Evolutionary conservation across 2,797 vertebrate species (phyloP).

Genomic region (Semotilus atromaculatus): DNA sequence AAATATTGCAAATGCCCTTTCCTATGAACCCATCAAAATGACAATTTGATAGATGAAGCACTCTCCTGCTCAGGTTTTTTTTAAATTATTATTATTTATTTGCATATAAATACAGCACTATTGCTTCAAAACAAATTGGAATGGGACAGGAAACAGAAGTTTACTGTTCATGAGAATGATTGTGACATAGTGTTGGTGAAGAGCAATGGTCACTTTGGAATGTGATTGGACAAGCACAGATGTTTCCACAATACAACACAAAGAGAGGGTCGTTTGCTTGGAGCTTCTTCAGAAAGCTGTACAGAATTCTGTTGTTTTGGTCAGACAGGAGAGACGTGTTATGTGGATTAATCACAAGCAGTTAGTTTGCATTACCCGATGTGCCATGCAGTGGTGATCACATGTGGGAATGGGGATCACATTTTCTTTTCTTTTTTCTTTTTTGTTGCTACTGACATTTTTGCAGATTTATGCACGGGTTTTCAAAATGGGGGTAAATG

Average conservation of each 20-base stretch:
- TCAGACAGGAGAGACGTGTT: not conserved
- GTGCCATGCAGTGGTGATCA: too few relatives aligned
- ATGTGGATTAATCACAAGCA: not conserved
- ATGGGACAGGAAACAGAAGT: conserved; percentile 8
- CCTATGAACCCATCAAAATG: not conserved
- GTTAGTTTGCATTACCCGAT: not conserved
- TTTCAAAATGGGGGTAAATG: not conserved
- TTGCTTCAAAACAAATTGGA: not conserved
- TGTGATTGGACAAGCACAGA: conserved; percentile 11
- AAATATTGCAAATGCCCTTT: not conserved
- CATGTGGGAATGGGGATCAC: not conserved
- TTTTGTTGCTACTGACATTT: not conserved
- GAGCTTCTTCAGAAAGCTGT: not conserved
- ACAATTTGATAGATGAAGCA: conserved; percentile 6
- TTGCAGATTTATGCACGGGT: not conserved
- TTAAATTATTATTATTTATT: not conserved
- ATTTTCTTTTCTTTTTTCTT: not conserved
- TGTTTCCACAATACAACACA: not conserved
- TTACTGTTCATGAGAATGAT: conserved; percentile 1
- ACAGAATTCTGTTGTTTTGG: conserved; percentile 9
- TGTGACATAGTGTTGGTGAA: conserved; percentile 1
- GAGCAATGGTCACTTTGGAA: not conserved
- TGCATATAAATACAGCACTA: not conserved
- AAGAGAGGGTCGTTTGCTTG: not conserved
- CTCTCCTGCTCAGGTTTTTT: not conserved